A percentile compares a stretch with the other conserved stretches of the same genome.
Evolutionary conservation across 1,140 invertebrate genomes (phyloP).

Genomic region (Camponotus floridanus): DNA sequence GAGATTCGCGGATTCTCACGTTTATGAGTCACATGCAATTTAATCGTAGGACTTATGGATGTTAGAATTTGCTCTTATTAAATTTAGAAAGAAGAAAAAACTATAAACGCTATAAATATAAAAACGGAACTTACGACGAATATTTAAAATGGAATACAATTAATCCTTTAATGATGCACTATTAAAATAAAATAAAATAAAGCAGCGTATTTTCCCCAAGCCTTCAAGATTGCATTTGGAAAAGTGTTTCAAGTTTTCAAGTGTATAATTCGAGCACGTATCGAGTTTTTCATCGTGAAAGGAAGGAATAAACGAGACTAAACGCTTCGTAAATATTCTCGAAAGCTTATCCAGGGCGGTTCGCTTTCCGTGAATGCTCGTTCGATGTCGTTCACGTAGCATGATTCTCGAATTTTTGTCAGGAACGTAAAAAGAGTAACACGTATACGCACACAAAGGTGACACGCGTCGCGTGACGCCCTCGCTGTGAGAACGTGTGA

Average conservation of each 20-base stretch:
- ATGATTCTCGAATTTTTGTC: conserved; percentile 63
- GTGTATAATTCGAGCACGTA: too few species aligned
- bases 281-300: neutral
- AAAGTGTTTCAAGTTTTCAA: too few species aligned
- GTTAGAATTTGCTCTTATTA: neutral
- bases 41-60: neutral
- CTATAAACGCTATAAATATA: neutral
- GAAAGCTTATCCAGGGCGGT: conserved; percentile 22
- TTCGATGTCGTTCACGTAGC: conserved; percentile 44
- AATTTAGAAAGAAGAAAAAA: neutral
- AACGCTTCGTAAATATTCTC: neutral
- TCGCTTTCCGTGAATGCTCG: conserved; percentile 15
- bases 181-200: neutral
- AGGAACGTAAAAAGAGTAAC: conserved; percentile 54
- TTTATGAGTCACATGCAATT: neutral
- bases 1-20: neutral
- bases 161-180: too few species aligned
- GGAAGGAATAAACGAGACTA: neutral
- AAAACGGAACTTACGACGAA: neutral
- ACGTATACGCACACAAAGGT: conserved; percentile 9
- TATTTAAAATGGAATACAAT: neutral
- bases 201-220: too few species aligned
- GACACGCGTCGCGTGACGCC: conserved; percentile 73
- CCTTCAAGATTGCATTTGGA: neutral
- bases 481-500: conserved; percentile 69